Conservation (phyloP, 2,797 vertebrate species). For the Podarcis siculus region DNA sequence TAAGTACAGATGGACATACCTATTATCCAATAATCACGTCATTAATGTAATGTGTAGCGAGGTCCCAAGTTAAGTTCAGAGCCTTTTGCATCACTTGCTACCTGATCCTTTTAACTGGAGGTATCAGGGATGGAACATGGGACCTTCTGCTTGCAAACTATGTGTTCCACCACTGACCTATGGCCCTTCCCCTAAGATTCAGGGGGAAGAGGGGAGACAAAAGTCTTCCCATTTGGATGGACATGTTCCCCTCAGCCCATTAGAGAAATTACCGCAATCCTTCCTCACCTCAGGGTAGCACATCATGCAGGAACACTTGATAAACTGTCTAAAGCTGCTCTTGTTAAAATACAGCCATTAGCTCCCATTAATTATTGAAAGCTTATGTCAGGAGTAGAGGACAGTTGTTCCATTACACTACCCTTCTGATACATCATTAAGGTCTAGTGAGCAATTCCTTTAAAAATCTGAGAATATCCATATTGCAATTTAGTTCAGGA, state of each 20-base stretch:
- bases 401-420: background rate
- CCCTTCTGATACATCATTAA: background rate
- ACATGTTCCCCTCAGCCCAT: background rate
- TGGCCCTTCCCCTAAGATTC: background rate
- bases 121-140: background rate
- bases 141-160: background rate
- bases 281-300: background rate
- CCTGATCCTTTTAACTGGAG: background rate
- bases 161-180: background rate
- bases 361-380: background rate
- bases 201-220: background rate
- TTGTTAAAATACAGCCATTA: background rate
- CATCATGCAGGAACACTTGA: background rate
- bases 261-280: background rate
- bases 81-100: background rate
- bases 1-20: too few relatives aligned
- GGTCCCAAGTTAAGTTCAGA: background rate
- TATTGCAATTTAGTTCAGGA: conserved; percentile 4
- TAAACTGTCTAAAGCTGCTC: background rate
- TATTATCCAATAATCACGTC: too few relatives aligned
- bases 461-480: background rate
- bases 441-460: background rate
- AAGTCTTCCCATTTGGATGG: background rate
- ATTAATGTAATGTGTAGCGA: too few relatives aligned
- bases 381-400: background rate